Conservation (phyloP, 2,113 vertebrate genomes). For the Oxyruncus cristatus region DNA sequence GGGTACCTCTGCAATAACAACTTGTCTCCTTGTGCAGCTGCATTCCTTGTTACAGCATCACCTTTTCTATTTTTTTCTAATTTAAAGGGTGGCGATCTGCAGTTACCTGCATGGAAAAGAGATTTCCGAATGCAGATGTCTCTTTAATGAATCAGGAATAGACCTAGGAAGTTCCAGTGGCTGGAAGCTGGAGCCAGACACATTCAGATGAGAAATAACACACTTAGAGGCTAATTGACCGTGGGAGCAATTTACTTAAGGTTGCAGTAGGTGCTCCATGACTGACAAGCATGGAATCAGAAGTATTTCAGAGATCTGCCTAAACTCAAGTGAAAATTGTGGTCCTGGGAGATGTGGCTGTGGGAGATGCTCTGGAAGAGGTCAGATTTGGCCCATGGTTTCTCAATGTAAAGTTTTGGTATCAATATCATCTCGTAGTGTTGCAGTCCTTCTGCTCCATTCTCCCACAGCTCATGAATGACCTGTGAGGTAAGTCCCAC, state of each 20-base stretch:
- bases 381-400: not conserved
- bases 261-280: not conserved
- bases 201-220: slow-evolving; percentile 27
- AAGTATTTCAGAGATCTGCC: not conserved
- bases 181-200: not conserved
- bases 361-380: not conserved
- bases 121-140: not conserved
- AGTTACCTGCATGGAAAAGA: not conserved
- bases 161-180: not conserved
- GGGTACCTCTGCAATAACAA: not conserved
- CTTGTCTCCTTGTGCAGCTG: not conserved
- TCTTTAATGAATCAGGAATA: not conserved
- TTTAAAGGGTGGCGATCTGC: not conserved
- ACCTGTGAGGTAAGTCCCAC: not conserved
- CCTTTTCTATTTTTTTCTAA: not conserved
- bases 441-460: not conserved
- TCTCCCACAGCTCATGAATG: not conserved
- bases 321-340: not conserved
- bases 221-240: slow-evolving; percentile 21
- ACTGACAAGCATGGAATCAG: not conserved
- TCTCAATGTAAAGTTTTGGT: not conserved
- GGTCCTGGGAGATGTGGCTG: not conserved
- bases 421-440: not conserved
- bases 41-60: not conserved
- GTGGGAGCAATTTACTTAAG: slow-evolving; percentile 3